A percentile compares a stretch with the other conserved stretches of the same genome.
phyloP scores from a whole-genome alignment of 2,888 invertebrate genomes.

The Flexamia atlantica region DNA sequence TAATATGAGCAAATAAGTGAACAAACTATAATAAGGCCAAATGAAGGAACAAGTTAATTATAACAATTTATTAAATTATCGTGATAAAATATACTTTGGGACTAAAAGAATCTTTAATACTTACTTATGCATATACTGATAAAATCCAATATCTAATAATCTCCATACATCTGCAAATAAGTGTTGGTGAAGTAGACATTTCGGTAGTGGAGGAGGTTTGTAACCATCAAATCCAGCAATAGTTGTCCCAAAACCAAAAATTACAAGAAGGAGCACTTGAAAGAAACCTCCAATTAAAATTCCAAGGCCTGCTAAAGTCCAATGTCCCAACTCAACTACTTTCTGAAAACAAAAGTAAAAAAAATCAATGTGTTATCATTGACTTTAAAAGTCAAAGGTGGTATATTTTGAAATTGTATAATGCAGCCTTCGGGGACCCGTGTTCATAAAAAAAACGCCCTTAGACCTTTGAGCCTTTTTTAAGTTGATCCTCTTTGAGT shows the following conservation, averaged over 20 bases:
- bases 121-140: conserved; percentile 91
- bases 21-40: too few relatives aligned
- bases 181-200: conserved; percentile 94
- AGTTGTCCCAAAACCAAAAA: conserved; percentile 89
- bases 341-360: conserved; percentile 74
- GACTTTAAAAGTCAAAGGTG: too few relatives aligned
- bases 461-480: too few relatives aligned
- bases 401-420: too few relatives aligned
- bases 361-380: too few relatives aligned
- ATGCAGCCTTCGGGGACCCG: too few relatives aligned
- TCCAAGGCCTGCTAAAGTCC: conserved; percentile 90
- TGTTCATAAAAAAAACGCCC: too few relatives aligned
- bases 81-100: too few relatives aligned
- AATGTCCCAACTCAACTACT: conserved; percentile 80
- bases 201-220: conserved; percentile 85
- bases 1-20: too few relatives aligned
- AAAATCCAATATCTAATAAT: conserved; percentile 95
- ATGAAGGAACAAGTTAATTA: too few relatives aligned
- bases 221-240: conserved; percentile 82
- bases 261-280: conserved; percentile 92
- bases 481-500: too few relatives aligned
- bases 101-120: neutral
- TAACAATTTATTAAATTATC: too few relatives aligned
- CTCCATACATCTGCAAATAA: conserved; percentile 98
- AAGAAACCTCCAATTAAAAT: conserved; percentile 96